phyloP scores from a whole-genome alignment of 2,797 vertebrate genomes.

The Rousettus madagascariensis region DNA sequence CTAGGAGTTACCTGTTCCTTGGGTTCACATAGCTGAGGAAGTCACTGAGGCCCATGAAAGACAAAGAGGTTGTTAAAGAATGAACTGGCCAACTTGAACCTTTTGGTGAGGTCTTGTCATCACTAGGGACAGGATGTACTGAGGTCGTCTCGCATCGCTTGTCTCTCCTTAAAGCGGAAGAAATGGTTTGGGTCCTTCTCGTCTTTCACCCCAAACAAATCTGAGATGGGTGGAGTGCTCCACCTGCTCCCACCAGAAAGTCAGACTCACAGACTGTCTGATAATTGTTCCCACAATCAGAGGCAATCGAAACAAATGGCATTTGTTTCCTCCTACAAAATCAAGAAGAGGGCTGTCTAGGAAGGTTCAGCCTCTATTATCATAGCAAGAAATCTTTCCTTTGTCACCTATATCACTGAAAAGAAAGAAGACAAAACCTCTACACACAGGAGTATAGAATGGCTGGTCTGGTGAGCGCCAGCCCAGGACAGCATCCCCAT shows the following conservation, averaged over 20 bases:
- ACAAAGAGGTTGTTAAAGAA: background rate
- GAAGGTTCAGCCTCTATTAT: background rate
- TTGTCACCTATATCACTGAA: background rate
- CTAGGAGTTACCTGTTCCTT: background rate
- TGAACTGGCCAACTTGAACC: background rate
- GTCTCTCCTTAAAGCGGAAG: background rate
- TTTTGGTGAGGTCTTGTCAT: background rate
- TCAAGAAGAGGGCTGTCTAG: background rate
- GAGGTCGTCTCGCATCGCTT: background rate
- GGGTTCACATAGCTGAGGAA: background rate
- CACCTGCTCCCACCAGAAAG: background rate
- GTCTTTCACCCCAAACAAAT: background rate
- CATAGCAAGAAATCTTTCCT: background rate
- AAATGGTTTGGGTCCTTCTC: background rate
- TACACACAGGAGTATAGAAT: background rate
- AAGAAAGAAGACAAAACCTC: background rate
- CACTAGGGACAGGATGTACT: no score
- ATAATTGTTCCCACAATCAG: background rate
- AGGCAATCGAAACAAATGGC: background rate
- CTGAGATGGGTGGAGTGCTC: background rate
- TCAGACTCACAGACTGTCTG: background rate
- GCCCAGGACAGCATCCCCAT: background rate
- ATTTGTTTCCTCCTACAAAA: background rate
- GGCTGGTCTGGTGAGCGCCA: rapidly evolving
- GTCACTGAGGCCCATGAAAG: background rate